Evolutionary conservation across 23 tunicate species (phyloP), one percentile per base, ranked within the genome.

Genomic region (Trididemnum nubilum): DNA sequence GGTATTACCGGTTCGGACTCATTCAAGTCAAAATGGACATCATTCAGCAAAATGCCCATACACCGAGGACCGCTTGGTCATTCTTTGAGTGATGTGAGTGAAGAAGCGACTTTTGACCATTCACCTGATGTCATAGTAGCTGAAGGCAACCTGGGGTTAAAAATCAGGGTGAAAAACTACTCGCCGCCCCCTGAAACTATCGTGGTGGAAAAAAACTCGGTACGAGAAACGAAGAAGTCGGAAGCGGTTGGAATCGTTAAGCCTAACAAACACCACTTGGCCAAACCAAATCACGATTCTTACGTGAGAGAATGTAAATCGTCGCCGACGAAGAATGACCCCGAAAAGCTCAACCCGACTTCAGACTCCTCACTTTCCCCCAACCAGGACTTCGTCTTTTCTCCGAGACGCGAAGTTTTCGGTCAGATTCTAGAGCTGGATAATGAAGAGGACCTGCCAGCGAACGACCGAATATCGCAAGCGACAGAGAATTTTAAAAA

Each of bases 261-360:
- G 9, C 32, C 24, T 15, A n/a, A 25, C 0, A 64, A 28, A 26
- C 5, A 29, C 2, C 59, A 26, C 29, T 15, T 25, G 19, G 34
- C 51, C 0, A 83, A 34, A 37, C n/a, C n/a, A n/a, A 54, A 83
- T 24, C 35, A 21, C 1, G 87, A 83, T 50, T 4, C 28, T 24
- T 22, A 31, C 39, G 70, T 36, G 23, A 51, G 90, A 36, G 79
- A 85, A 22, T 85, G 90, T 36, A 85, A 79, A 35, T 85, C 90
- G 4, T 85, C 90, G 30, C 76, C 79, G 24, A 84, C 90, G 7
- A 81, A 71, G 24, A 79, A 78, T 35, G 65, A 64, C 15, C 25
- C 19, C 29, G 66, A 2, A 12, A 77, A 54, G 23, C 38, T 54
- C 25, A 21, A 52, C 58, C 36, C 38, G 22, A 31, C 2, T 28